Evolutionary conservation across 2,797 vertebrate species (phyloP).

Genomic region (Tapera naevia): DNA sequence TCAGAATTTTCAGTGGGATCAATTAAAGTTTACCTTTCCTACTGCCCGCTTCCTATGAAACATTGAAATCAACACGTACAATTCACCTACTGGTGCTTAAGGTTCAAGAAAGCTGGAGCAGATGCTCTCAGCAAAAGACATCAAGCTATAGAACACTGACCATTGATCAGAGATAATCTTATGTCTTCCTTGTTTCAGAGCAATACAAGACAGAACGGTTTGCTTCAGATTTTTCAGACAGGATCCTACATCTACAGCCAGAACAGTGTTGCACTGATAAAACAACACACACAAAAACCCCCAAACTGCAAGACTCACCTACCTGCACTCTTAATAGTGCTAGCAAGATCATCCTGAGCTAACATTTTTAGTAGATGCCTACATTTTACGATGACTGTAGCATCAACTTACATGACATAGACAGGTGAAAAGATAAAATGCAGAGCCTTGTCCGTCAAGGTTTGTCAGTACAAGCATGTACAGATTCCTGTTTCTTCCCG

Average conservation of each 20-base stretch:
- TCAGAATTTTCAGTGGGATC: constrained; percentile 19
- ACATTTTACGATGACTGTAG: not conserved
- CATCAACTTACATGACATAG: not conserved
- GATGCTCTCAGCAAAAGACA: not conserved
- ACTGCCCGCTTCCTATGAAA: not conserved
- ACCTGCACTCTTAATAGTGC: not conserved
- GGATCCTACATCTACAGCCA: not conserved
- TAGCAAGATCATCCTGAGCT: not conserved
- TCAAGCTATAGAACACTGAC: not conserved
- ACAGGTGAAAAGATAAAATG: not conserved
- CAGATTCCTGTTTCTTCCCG: not conserved
- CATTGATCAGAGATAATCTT: not conserved
- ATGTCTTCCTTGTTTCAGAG: not conserved
- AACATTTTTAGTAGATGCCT: not conserved
- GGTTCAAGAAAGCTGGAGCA: not conserved
- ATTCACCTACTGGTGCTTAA: not conserved
- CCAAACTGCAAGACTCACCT: not conserved
- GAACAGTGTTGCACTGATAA: not conserved
- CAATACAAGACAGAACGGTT: not conserved
- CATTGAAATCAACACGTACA: not conserved
- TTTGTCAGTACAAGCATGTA: not conserved
- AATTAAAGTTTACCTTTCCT: not conserved
- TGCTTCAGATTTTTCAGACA: not conserved
- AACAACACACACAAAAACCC: not conserved
- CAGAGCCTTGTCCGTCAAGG: not conserved